Percentiles rank a stretch among this genome's conserved stretches.
Evolutionary conservation across 2,113 vertebrate species (phyloP).

Genomic region (Cephalopholis sonnerati): DNA sequence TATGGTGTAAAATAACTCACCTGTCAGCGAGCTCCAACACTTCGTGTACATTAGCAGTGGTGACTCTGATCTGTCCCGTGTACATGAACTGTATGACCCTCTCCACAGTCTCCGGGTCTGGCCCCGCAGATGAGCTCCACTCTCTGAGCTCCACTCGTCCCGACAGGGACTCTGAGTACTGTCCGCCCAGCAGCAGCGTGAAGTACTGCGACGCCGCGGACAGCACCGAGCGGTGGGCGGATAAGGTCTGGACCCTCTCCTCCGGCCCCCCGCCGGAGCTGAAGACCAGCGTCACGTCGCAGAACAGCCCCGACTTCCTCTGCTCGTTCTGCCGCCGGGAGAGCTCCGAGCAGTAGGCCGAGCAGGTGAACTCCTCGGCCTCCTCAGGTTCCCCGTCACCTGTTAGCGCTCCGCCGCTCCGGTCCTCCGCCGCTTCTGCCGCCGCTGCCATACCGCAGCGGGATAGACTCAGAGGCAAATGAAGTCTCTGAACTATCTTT

Average conservation of each 20-base stretch:
- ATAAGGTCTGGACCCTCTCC: slow-evolving; percentile 73
- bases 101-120: slow-evolving; percentile 93
- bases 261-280: slow-evolving; percentile 76
- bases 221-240: slow-evolving; percentile 93
- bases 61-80: slow-evolving; percentile 92
- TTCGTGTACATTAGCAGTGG: slow-evolving; percentile 92
- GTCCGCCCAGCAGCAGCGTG: slow-evolving; percentile 90
- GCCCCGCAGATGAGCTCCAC: slow-evolving; percentile 92
- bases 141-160: slow-evolving; percentile 92
- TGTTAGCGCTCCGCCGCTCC: slow-evolving; percentile 50
- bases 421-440: slow-evolving; percentile 70
- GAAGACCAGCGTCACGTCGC: slow-evolving; percentile 92
- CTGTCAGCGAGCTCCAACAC: slow-evolving; percentile 96
- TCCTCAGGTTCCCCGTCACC: slow-evolving; percentile 85
- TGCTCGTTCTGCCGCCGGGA: slow-evolving; percentile 93
- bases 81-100: slow-evolving; percentile 96
- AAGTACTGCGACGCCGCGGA: slow-evolving; percentile 96
- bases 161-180: slow-evolving; percentile 90
- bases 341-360: slow-evolving; percentile 90
- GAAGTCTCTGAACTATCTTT: slow-evolving; percentile 35
- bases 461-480: slow-evolving; percentile 32
- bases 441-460: slow-evolving; percentile 73
- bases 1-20: slow-evolving; percentile 69
- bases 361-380: slow-evolving; percentile 90
- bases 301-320: slow-evolving; percentile 90